These are phyloP conservation scores for Portunus trituberculatus DNA, from an alignment of 1,140 invertebrate species.

Conservation along the genomic window DNA sequence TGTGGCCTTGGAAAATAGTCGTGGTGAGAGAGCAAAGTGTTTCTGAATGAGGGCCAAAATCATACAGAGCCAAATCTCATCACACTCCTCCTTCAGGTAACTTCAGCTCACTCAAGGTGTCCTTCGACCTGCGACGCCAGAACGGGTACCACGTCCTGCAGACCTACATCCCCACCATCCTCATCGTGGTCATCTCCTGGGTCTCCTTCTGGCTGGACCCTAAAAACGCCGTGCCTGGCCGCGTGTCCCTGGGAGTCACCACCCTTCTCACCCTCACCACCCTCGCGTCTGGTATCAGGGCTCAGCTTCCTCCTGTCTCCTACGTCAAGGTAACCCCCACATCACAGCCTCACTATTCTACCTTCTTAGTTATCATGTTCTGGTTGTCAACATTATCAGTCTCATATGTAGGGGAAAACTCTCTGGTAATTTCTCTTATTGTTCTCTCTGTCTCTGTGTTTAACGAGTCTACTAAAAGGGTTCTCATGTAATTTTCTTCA, in stretches of 20 bases:
- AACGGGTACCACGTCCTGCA: constrained; percentile 94
- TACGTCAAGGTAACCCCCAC: constrained; percentile 78
- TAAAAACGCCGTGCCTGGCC: constrained; percentile 89
- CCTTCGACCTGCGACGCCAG: constrained; percentile 89
- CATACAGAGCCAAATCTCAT: too few species aligned
- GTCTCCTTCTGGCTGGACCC: constrained; percentile 94
- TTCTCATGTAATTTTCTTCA: too few species aligned
- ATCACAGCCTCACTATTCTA: neutral
- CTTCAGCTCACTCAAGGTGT: constrained; percentile 89
- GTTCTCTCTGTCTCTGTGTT: too few species aligned
- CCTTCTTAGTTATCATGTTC: too few species aligned
- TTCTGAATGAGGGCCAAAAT: too few species aligned
- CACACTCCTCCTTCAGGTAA: constrained; percentile 82
- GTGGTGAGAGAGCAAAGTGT: too few species aligned
- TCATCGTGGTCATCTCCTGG: constrained; percentile 93
- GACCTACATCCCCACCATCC: constrained; percentile 93
- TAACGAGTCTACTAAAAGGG: too few species aligned
- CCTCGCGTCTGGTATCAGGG: constrained; percentile 79
- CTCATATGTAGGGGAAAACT: too few species aligned
- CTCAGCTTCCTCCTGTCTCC: constrained; percentile 79
- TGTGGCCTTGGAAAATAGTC: too few species aligned
- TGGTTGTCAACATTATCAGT: too few species aligned
- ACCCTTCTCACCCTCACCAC: constrained; percentile 80
- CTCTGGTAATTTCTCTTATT: too few species aligned
- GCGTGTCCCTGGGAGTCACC: constrained; percentile 80